Evolutionary conservation across 2,888 invertebrate species (phyloP).

Genomic region (Eubasilissa splendida): DNA sequence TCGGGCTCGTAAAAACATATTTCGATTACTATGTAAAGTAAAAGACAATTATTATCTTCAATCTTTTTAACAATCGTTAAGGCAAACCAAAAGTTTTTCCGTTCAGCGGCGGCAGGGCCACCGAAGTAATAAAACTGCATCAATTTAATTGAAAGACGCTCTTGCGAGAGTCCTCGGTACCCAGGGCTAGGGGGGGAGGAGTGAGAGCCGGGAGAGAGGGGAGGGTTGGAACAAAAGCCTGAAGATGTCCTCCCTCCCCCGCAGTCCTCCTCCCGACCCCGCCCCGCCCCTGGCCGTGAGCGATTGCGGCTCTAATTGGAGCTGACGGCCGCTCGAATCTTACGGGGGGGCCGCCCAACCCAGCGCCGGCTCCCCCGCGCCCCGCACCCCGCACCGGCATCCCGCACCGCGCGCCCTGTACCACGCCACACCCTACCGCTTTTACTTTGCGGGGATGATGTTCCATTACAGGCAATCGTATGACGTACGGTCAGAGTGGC

Average conservation of each 20-base stretch:
- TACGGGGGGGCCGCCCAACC: conserved; percentile 71
- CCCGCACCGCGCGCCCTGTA: conserved; percentile 55
- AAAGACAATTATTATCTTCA: too few relatives aligned
- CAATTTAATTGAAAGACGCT: conserved; percentile 54
- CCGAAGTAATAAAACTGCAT: conserved; percentile 52
- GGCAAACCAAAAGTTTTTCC: too few relatives aligned
- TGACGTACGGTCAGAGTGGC: neutral
- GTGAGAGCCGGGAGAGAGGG: neutral
- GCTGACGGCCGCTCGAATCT: conserved; percentile 75
- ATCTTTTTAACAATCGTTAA: too few relatives aligned
- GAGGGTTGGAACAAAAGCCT: conserved; percentile 59
- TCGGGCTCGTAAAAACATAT: too few relatives aligned
- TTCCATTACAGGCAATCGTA: conserved; percentile 13
- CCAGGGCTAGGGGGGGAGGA: neutral
- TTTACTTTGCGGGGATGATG: conserved; percentile 42
- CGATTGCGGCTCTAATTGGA: conserved; percentile 75
- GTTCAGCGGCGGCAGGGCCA: too few relatives aligned
- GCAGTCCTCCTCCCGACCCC: conserved; percentile 64
- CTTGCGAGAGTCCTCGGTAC: conserved; percentile 39
- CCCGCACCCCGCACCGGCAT: conserved; percentile 59
- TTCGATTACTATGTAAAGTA: too few relatives aligned
- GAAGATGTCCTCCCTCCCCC: conserved; percentile 67
- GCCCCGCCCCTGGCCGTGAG: conserved; percentile 68
- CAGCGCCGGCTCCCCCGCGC: conserved; percentile 63
- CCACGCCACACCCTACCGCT: conserved; percentile 16